phyloP scores from a whole-genome alignment of 2,888 invertebrate species.

The Chrysolina americana region DNA sequence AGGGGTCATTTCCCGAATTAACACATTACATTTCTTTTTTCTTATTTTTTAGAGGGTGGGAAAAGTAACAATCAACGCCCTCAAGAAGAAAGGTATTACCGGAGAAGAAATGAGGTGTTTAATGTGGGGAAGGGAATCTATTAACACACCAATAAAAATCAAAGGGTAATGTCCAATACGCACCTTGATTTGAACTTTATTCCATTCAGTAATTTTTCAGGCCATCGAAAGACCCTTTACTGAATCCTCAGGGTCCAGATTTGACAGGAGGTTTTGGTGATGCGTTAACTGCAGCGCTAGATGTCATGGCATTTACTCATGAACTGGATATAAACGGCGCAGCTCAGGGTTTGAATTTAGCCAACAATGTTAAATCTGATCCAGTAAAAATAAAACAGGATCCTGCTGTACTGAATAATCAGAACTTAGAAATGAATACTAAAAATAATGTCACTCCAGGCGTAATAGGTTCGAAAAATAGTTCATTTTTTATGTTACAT shows the following conservation, averaged over 20 bases:
- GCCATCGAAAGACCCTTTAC: slow-evolving; percentile 70
- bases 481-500: too few species aligned
- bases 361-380: slow-evolving; percentile 53
- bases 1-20: not conserved
- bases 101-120: slow-evolving; percentile 88
- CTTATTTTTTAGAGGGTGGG: slow-evolving; percentile 80
- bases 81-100: slow-evolving; percentile 86
- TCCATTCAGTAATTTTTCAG: slow-evolving; percentile 48
- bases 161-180: slow-evolving; percentile 69
- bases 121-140: slow-evolving; percentile 93
- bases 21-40: not conserved
- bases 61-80: slow-evolving; percentile 87
- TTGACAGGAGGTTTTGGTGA: slow-evolving; percentile 72
- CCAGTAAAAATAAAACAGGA: slow-evolving; percentile 46
- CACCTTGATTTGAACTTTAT: not conserved
- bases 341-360: slow-evolving; percentile 61
- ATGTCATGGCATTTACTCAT: slow-evolving; percentile 87
- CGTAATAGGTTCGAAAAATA: not conserved
- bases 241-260: slow-evolving; percentile 67
- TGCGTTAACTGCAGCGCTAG: slow-evolving; percentile 83
- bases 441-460: not conserved
- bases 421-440: slow-evolving; percentile 45
- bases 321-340: slow-evolving; percentile 70
- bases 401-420: slow-evolving; percentile 55
- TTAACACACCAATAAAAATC: slow-evolving; percentile 86